These are phyloP conservation scores for Stegostoma tigrinum DNA, from an alignment of 2,113 vertebrate genomes.

Conservation along the genomic window DNA sequence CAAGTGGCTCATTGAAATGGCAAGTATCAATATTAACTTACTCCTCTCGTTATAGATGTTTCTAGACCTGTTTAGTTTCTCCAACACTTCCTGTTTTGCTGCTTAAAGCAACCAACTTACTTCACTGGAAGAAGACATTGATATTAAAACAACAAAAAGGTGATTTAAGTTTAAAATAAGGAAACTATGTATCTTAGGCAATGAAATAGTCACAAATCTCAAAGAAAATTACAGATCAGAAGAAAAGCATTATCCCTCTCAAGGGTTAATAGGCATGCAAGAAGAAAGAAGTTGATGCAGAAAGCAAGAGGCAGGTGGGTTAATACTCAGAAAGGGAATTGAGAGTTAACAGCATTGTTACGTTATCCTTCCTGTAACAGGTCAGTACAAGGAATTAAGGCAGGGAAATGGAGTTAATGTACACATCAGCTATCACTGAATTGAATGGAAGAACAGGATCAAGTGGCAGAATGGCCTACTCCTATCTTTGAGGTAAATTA, in stretches of 20 bases:
- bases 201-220: background rate
- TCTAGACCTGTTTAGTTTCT: too few relatives aligned
- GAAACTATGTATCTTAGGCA: background rate
- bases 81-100: too few relatives aligned
- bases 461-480: background rate
- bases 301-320: background rate
- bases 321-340: background rate
- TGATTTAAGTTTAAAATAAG: background rate
- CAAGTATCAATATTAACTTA: too few relatives aligned
- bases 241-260: background rate
- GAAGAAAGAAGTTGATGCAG: background rate
- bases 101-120: too few relatives aligned
- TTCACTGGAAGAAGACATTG: background rate
- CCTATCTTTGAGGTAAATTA: background rate
- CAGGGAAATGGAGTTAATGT: background rate
- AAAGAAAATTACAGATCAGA: background rate
- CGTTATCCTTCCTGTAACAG: background rate
- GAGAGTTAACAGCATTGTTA: background rate
- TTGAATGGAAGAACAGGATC: background rate
- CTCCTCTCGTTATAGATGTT: too few relatives aligned
- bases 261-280: background rate
- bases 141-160: background rate
- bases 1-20: too few relatives aligned
- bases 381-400: background rate
- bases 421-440: background rate